Evolutionary conservation across 1,140 invertebrate genomes (phyloP), one percentile per base, ranked within the genome.

Genomic region (Drosophila saltans): DNA sequence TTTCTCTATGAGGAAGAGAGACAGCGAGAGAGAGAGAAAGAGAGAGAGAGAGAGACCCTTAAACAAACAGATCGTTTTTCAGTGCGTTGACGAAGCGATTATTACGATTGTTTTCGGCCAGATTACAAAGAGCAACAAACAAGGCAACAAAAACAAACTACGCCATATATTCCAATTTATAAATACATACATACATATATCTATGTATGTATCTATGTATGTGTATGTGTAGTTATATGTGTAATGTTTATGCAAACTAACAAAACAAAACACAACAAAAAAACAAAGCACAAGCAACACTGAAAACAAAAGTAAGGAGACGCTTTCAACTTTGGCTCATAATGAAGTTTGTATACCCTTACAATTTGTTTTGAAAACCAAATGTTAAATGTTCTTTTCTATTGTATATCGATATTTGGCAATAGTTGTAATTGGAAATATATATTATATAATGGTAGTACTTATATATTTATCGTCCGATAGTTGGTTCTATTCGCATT

Each of bases 221-320:
- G 28, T 30, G 33, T 36, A 7, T 36, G 6, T 36, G 6, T 24
- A 39, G 10, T n/a, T 11, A 24, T 39, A n/a, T 60, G 16, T 9
- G 9, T 60, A 10, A 41, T 60, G 39, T 36, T 41, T 60, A 36
- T 60, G 16, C 24, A 60, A 40, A 60, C 24, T 26, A 52, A 52
- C 45, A 52, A 52, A 52, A 52, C 45, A 52, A 52, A 52, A 36
- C 33, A 36, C 4, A 36, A 36, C 1, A 36, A 36, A 36, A 48
- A 48, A 52, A 26, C 3, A 36, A 6, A 6, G 1, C 24, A 52
- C 9, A 24, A 26, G 45, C 2, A 52, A 52, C 6, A 48, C 45
- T 21, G 45, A 6, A 9, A 48, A 21, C 24, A 52, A 52, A 26
- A 48, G 24, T 26, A 8, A 1, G 3, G 10, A 11, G 2, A 1